Conservation (phyloP, 2,888 invertebrate genomes). For the Orgyia antiqua region DNA sequence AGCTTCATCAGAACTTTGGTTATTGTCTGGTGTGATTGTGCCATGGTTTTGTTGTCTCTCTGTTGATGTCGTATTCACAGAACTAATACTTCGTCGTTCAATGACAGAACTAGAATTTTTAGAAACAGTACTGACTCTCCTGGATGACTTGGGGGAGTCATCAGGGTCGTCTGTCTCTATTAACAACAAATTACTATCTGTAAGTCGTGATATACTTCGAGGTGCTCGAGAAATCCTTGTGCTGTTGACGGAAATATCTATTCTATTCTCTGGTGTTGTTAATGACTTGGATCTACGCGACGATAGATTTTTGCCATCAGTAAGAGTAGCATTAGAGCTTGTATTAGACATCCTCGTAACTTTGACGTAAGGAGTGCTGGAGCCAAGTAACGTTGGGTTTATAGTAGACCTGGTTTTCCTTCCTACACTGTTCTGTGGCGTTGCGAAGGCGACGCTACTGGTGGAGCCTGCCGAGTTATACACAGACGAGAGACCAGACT, state of each 20-base stretch:
- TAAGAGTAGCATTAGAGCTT: constrained; percentile 13
- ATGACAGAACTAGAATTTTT: constrained; percentile 9
- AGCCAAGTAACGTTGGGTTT: constrained; percentile 30
- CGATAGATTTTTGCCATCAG: background rate
- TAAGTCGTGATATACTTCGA: constrained; percentile 43
- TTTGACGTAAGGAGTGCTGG: constrained; percentile 48
- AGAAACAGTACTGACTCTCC: constrained; percentile 18
- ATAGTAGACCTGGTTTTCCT: constrained; percentile 38
- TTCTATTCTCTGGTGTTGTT: constrained; percentile 40
- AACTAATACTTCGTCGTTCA: background rate
- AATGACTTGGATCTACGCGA: constrained; percentile 34
- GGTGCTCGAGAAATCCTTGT: constrained; percentile 38
- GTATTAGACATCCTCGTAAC: constrained; percentile 18
- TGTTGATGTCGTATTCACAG: constrained; percentile 1
- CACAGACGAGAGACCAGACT: constrained; percentile 36
- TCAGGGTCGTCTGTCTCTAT: constrained; percentile 30
- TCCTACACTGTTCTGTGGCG: constrained; percentile 26
- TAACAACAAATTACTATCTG: constrained; percentile 41
- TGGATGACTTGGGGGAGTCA: constrained; percentile 36
- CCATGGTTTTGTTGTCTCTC: constrained; percentile 25
- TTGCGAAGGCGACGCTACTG: constrained; percentile 31
- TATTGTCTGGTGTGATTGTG: constrained; percentile 46
- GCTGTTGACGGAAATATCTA: constrained; percentile 35
- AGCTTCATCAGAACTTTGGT: constrained; percentile 39
- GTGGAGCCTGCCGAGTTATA: constrained; percentile 45